Base-by-base conservation (phyloP, 1,140 invertebrate genomes). In the Dreissena polymorpha region DNA sequence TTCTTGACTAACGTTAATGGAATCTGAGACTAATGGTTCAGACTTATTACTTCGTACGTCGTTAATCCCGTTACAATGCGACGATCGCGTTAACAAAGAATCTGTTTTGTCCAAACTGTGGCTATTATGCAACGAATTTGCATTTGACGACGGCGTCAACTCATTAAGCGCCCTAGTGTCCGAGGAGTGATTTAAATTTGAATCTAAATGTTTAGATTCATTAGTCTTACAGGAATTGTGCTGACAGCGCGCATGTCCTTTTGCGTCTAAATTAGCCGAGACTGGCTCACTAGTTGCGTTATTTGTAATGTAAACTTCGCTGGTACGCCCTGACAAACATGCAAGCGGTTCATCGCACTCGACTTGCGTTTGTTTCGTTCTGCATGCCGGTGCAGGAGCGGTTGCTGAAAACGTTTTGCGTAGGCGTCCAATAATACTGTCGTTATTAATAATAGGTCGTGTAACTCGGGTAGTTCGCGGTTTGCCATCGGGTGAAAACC, bases 401-500 rank as follows among this genome's bases (percentile, higher is more conserved):
- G 27, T 70, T 69, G 55, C 65, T 14, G 55, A 80, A 80, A 89
- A 86, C 6, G 88, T 87, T 70, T 85, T 80, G 18, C 84, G 82
- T 0, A 91, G 72, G 14, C 89, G 74, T 0, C 86, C 86, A 21
- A 91, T 88, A 29, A 91, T 55, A 3, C 89, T 86, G 8, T 90
- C 88, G 39, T 87, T 86, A 50, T 79, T 57, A 13, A 69, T 21
- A 13, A 90, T 50, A 0, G 88, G 88, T 68, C 89, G 88, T 21
- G 89, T 91, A 0, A 92, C 84, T 39, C 91, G 86, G 0, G 89
- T 82, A 7, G 91, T 91, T 18, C 85, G 80, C 12, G 89, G 91
- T 18, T 85, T 67, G 7, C 91, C 91, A 75, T 89, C 90, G 55
- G 88, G 87, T 64, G 80, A 83, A 74, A 92, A 92, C 0, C 89